These are phyloP conservation scores for Drosophila kanekoi DNA, from an alignment of 2,888 invertebrate species.

Conservation along the genomic window DNA sequence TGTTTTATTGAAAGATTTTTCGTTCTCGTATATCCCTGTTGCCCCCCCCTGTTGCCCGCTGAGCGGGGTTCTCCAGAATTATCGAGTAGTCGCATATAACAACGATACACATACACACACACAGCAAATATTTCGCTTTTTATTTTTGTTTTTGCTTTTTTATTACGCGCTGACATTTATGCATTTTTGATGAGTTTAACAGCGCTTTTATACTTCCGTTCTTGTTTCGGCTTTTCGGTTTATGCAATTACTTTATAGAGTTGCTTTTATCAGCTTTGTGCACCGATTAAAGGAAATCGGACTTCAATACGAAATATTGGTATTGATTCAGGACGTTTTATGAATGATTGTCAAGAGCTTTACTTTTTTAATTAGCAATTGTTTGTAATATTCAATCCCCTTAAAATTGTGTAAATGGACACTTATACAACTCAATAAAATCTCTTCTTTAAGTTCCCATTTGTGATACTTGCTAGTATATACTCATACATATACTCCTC, in stretches of 20 bases:
- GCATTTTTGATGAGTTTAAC: slow-evolving; percentile 67
- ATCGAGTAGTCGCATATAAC: slow-evolving; percentile 26
- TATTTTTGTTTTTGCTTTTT: slow-evolving; percentile 19
- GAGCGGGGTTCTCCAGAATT: slow-evolving; percentile 18
- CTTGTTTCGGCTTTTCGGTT: slow-evolving; percentile 14
- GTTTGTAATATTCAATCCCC: no score
- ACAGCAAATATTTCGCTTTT: slow-evolving; percentile 17
- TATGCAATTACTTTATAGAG: slow-evolving; percentile 18
- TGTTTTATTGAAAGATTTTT: slow-evolving; percentile 82
- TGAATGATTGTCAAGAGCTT: no score
- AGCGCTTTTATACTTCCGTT: slow-evolving; percentile 26
- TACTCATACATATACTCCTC: no score
- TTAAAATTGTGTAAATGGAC: no score
- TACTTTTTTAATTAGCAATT: no score
- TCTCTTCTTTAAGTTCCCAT: no score
- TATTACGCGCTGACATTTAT: slow-evolving; percentile 65
- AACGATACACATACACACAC: slow-evolving; percentile 12
- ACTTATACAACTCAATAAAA: no score
- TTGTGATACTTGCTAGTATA: no score
- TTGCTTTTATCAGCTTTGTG: background rate
- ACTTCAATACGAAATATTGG: no score
- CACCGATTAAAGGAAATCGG: background rate
- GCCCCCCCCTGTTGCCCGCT: no score
- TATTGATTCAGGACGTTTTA: no score
- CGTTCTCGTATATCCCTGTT: slow-evolving; percentile 23